Conservation (phyloP, 2,888 invertebrate species). For the Acanthopleura granulata region DNA sequence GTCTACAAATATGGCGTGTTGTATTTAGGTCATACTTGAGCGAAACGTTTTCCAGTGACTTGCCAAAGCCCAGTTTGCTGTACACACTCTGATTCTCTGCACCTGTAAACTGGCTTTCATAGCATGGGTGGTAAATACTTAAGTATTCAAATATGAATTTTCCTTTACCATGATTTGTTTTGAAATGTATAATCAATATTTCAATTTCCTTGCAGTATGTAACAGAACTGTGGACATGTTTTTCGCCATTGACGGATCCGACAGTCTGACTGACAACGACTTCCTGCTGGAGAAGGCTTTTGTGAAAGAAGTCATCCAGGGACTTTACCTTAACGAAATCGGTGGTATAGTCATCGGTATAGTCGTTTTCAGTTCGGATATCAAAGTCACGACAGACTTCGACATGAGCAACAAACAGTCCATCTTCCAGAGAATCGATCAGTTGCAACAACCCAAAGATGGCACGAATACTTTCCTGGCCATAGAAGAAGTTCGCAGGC, state of each 20-base stretch:
- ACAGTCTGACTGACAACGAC: background rate
- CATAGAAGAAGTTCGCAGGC: background rate
- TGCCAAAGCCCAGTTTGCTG: too few species aligned
- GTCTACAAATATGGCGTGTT: too few species aligned
- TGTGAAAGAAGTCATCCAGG: conserved; percentile 10
- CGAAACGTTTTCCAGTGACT: too few species aligned
- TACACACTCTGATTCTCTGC: too few species aligned
- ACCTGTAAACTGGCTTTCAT: too few species aligned
- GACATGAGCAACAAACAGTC: background rate
- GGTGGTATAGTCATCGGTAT: conserved; percentile 13
- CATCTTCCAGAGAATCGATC: background rate
- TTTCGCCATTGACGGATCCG: conserved; percentile 18
- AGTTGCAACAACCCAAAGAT: background rate
- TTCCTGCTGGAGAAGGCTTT: conserved; percentile 2
- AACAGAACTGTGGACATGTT: background rate
- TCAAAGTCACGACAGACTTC: background rate
- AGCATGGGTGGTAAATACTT: too few species aligned
- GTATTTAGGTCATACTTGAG: too few species aligned
- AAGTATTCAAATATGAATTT: too few species aligned
- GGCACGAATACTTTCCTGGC: conserved; percentile 8
- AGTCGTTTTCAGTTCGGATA: conserved; percentile 5
- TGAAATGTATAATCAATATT: too few species aligned
- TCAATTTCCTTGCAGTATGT: conserved; percentile 1
- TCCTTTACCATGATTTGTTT: too few species aligned
- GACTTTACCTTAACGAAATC: conserved; percentile 2